Evolutionary conservation across 2,888 invertebrate genomes (phyloP).

Genomic region (Melikaiella ostensackeni): DNA sequence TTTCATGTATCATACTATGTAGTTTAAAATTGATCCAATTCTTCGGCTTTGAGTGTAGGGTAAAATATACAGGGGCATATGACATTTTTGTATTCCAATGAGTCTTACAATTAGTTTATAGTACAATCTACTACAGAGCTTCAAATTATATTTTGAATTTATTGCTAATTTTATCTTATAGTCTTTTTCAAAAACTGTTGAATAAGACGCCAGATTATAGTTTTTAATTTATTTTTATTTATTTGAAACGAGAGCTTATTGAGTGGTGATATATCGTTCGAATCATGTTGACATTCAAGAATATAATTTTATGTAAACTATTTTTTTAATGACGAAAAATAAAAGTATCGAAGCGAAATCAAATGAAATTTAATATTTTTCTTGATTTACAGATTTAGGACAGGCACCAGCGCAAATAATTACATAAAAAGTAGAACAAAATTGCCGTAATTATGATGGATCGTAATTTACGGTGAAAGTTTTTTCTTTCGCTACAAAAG

Average conservation of each 20-base stretch:
- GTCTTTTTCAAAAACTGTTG: neutral
- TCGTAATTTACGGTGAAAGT: too few relatives aligned
- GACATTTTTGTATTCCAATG: neutral
- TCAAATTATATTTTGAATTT: neutral
- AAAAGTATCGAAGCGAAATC: neutral
- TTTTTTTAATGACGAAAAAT: conserved; percentile 34
- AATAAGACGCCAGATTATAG: conserved; percentile 19
- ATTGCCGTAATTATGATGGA: too few relatives aligned
- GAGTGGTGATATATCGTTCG: conserved; percentile 23
- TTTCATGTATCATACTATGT: neutral
- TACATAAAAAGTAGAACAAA: too few relatives aligned
- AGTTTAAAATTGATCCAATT: neutral
- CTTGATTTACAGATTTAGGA: too few relatives aligned
- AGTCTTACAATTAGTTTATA: neutral
- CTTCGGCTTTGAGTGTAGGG: neutral
- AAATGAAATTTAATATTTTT: neutral
- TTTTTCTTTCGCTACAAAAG: too few relatives aligned
- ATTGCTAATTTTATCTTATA: neutral
- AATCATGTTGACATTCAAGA: conserved; percentile 24
- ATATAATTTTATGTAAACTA: conserved; percentile 37
- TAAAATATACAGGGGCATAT: neutral
- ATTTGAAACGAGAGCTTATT: conserved; percentile 54
- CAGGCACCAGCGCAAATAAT: too few relatives aligned
- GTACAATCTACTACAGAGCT: neutral
- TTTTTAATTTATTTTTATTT: conserved; percentile 57